A percentile compares a stretch with the other conserved stretches of the same genome.
Evolutionary conservation across 1,140 invertebrate species (phyloP).

Genomic region (Musca vetustissima): DNA sequence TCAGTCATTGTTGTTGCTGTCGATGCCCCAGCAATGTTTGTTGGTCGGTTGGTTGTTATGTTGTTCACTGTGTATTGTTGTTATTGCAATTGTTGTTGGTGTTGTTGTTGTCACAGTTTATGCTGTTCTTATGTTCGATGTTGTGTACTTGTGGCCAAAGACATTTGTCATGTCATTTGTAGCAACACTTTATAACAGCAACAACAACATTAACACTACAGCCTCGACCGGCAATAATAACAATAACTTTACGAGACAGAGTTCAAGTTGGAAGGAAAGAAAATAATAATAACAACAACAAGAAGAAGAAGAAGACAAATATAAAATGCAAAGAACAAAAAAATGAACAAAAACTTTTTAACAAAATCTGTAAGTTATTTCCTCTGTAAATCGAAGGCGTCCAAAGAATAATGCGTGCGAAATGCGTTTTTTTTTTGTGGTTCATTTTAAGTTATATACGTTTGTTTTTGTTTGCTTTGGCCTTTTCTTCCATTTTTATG

Average conservation of each 20-base stretch:
- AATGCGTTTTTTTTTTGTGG: background rate
- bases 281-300: too few relatives aligned
- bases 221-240: constrained; percentile 10
- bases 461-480: too few relatives aligned
- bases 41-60: background rate
- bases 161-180: constrained; percentile 54
- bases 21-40: too few relatives aligned
- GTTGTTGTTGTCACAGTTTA: constrained; percentile 7
- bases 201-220: background rate
- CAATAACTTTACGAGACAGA: background rate
- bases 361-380: background rate
- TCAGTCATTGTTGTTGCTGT: too few relatives aligned
- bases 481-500: too few relatives aligned
- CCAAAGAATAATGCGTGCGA: constrained; percentile 12
- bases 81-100: background rate
- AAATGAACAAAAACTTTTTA: background rate
- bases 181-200: constrained; percentile 20
- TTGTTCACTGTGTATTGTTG: background rate
- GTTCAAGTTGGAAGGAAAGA: background rate
- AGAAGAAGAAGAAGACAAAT: too few relatives aligned
- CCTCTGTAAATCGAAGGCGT: background rate
- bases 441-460: too few relatives aligned
- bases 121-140: constrained; percentile 11
- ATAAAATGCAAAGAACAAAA: background rate
- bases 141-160: constrained; percentile 37